Conservation (phyloP, 1,140 invertebrate species). For the Heterodera carotae region DNA sequence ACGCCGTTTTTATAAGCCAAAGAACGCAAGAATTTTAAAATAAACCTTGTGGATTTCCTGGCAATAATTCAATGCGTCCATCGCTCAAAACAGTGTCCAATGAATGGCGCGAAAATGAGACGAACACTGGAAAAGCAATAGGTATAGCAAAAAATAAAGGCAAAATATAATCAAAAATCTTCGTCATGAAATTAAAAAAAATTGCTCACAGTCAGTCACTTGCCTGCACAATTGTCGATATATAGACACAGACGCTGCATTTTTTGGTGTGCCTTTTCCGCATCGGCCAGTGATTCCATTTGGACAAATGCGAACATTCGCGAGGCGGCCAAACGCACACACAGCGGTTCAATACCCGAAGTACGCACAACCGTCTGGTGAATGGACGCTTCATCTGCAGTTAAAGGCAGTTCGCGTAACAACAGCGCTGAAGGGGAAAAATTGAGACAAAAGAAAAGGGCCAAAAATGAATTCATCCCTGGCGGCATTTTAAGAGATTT, state of each 20-base stretch:
- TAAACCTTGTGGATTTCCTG: not conserved
- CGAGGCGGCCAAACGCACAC: not conserved
- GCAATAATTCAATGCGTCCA: not conserved
- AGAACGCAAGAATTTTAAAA: no score
- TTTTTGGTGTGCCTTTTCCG: not conserved
- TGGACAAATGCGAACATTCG: not conserved
- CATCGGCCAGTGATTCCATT: not conserved
- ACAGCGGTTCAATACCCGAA: no score
- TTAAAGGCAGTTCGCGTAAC: not conserved
- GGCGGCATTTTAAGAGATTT: no score
- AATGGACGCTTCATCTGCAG: not conserved
- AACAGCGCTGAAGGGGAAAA: not conserved
- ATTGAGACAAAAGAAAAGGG: not conserved
- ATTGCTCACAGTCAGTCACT: no score
- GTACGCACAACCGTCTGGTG: not conserved
- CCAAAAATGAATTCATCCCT: not conserved
- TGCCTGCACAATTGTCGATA: constrained; percentile 1
- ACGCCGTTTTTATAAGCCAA: no score
- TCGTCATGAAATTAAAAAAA: not conserved
- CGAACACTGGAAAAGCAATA: not conserved
- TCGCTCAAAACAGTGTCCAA: constrained; percentile 1
- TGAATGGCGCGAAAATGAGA: constrained; percentile 7
- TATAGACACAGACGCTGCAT: not conserved
- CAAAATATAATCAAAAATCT: constrained; percentile 7
- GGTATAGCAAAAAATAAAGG: not conserved